Base-by-base conservation (phyloP, 2,797 vertebrate genomes). In the Poeciliopsis paucimaculata region DNA sequence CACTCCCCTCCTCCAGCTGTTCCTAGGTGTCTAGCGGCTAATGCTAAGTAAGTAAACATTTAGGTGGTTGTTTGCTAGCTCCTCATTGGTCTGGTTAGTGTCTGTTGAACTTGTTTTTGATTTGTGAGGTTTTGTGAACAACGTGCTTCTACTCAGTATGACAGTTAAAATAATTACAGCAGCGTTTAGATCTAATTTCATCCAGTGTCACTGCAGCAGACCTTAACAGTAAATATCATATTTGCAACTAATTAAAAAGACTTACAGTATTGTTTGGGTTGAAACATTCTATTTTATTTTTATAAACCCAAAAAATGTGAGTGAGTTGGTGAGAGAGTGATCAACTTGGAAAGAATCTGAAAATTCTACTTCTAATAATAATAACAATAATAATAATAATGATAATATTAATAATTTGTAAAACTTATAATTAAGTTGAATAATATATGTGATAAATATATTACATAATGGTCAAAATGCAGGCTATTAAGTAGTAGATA, bases 21-120 rank as follows among this genome's bases (percentile, higher is more conserved):
- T 68, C 64, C 64, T 68, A 68, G 64, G 64, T 68, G 36, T 41
- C 20, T 68, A 68, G 64, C 64, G 64, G 36, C 36, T 68, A 68
- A 41, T 39, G 64, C 64, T 68, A 68, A 68, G 64, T 68, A 68
- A 68, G 64, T 68, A 68, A 68, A 68, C 36, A 68, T 41, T 41
- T 68, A 68, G 64, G 36, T 68, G 64, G 36, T 10, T 68, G 64
- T 68, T 68, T 68, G 36, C 64, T 41, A 39, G 64, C 20, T 41
- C 64, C 23, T 39, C 34, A 68, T 5, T 68, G 36, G 36, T 68
- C 39, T 68, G 64, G 64, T 68, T 26, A 41, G 64, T 34, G 31
- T 68, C 36, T 68, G 4, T 68, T 68, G 36, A 68, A 23, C 36
- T 26, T 41, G 39, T 68, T 13, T 0, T 64, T 36, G 23, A 39